Evolutionary conservation across 2,113 vertebrate genomes (phyloP).

Genomic region (Chlorodrepanis virens): DNA sequence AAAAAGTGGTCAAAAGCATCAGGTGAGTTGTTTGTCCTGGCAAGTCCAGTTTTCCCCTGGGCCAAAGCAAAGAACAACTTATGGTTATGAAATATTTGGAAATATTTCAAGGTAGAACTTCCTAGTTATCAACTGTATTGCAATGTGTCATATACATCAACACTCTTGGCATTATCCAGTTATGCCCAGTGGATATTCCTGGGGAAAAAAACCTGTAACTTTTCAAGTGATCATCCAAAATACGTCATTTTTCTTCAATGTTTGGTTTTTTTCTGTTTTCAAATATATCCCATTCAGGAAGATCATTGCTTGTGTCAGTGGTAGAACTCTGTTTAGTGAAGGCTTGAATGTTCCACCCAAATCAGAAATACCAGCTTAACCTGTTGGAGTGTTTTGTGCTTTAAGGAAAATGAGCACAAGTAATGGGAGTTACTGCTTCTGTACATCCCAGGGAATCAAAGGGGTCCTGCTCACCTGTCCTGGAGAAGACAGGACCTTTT

Average conservation of each 20-base stretch:
- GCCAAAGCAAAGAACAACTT: background rate
- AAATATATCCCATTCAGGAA: background rate
- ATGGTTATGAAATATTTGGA: background rate
- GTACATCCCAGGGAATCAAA: background rate
- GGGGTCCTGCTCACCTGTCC: background rate
- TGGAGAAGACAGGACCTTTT: background rate
- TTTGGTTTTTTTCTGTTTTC: background rate
- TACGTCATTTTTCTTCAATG: background rate
- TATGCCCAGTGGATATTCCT: background rate
- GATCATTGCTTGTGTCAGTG: background rate
- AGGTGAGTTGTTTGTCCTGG: background rate
- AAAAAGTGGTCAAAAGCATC: background rate
- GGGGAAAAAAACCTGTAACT: accelerated
- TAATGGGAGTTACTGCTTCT: background rate
- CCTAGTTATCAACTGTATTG: background rate
- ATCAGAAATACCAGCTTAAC: background rate
- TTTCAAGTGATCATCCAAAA: background rate
- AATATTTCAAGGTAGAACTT: background rate
- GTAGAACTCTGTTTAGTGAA: background rate
- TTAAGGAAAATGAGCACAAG: background rate
- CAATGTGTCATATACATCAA: background rate
- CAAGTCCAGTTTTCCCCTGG: background rate
- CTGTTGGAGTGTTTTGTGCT: background rate
- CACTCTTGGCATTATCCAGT: background rate
- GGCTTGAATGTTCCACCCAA: background rate